Percentiles rank a stretch among this genome's conserved stretches.
These are phyloP conservation scores for Oncopeltus fasciatus DNA, from an alignment of 1,140 invertebrate species.

Conservation along the genomic window DNA sequence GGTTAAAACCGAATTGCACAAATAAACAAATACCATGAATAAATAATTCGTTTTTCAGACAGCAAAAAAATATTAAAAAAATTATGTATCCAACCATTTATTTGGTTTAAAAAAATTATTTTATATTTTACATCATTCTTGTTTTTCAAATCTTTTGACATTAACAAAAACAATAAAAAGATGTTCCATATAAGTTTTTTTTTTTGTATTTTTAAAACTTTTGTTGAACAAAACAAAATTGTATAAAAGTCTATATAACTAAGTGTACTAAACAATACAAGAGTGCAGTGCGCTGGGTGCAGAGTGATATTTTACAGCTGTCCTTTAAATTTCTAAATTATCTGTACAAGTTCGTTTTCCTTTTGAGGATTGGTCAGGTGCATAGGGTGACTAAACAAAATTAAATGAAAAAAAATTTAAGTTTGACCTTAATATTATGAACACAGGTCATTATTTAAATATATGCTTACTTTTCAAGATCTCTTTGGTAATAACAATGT, in stretches of 20 bases:
- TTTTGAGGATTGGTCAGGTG: background rate
- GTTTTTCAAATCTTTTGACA: too few species aligned
- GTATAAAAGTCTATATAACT: constrained; percentile 9
- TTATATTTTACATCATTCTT: background rate
- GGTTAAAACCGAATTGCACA: constrained; percentile 6
- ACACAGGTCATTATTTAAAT: constrained; percentile 4
- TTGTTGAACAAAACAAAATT: background rate
- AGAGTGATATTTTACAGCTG: constrained; percentile 2
- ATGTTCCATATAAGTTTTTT: background rate
- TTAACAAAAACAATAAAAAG: too few species aligned
- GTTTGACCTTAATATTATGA: background rate
- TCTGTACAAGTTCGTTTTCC: constrained; percentile 8
- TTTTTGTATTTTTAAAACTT: background rate
- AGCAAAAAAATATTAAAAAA: background rate
- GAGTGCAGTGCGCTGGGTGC: constrained; percentile 2
- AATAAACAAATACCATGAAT: background rate
- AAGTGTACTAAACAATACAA: background rate
- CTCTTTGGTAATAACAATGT: too few species aligned
- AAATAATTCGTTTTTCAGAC: constrained; percentile 2
- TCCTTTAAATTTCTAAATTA: background rate
- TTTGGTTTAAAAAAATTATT: background rate
- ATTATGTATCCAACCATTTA: too few species aligned
- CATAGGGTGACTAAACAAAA: background rate
- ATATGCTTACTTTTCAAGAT: too few species aligned
- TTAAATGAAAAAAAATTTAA: background rate